Base-by-base conservation (phyloP, 2,113 vertebrate species). In the Lophius piscatorius region DNA sequence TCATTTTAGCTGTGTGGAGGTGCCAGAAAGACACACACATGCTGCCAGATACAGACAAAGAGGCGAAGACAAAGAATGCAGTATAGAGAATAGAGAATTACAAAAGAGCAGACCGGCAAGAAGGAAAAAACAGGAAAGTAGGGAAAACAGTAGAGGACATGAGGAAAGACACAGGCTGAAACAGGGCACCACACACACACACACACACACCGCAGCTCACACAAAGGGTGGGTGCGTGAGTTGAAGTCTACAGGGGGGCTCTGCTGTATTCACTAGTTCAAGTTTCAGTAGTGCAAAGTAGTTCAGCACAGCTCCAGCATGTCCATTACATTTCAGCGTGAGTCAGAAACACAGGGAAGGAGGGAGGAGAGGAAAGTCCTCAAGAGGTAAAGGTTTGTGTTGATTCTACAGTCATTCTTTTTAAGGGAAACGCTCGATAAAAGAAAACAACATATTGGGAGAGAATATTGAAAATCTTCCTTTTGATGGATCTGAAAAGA, bases 41-140 rank as follows among this genome's bases (percentile, higher is more conserved):
- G 28, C 61, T 52, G 83, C 47, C 69, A 77, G 50, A 74, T 24
- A 17, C 63, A 74, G 52, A 85, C 75, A 80, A 71, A 81, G 74
- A 70, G 26, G 34, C 41, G 28, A 23, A 34, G 48, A 56, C 16
- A 48, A 66, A 56, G 65, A 70, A 72, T 47, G 51, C 42, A 35
- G 10, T 13, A 29, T 5, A 17, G 6, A 71, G 57, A 67, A 73
- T 42, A 62, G 57, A 61, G 42, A 24, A 60, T 42, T 14, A 65
- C 57, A 70, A 51, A 54, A 16, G 22, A 35, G 28, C 9, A 57
- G 11, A 71, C 26, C 34, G 46, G 26, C 3, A 3, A n/a, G 6
- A 6, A 28, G 28, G 4, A 21, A 24, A 23, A 47, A n/a, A 63
- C 22, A 31, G 21, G 38, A 56, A 61, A 36, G 49, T 42, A 38